Conservation (phyloP, 2,113 vertebrate species). For the Callaeas wilsoni region DNA sequence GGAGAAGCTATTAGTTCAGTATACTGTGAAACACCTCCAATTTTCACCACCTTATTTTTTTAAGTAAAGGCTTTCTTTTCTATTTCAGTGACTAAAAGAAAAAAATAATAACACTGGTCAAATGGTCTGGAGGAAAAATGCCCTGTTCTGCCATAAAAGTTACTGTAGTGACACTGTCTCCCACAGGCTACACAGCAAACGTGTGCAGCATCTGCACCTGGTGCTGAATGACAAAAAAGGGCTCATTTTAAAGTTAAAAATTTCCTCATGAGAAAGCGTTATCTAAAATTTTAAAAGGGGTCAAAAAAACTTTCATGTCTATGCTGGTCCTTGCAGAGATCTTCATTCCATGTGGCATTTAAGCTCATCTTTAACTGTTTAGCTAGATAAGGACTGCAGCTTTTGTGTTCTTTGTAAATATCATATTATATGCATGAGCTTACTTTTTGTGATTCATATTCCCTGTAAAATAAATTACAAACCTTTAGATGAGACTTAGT, state of each 20-base stretch:
- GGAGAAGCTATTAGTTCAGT: neutral
- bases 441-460: conserved; percentile 22
- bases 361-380: conserved; percentile 17
- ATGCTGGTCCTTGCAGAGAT: neutral
- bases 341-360: conserved; percentile 10
- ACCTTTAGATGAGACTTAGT: conserved; percentile 24
- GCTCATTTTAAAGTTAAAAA: neutral
- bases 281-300: neutral
- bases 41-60: neutral
- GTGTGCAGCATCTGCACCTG: neutral
- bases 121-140: neutral
- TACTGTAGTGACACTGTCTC: neutral
- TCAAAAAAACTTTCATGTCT: neutral
- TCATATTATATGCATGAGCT: conserved; percentile 2
- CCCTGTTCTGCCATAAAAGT: neutral
- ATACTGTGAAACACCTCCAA: neutral
- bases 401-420: conserved; percentile 45
- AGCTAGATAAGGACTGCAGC: conserved; percentile 17
- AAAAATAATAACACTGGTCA: neutral
- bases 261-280: neutral
- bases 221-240: neutral
- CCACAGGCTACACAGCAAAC: neutral
- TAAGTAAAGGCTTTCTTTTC: neutral
- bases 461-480: conserved; percentile 46
- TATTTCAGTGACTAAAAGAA: neutral